phyloP scores from a whole-genome alignment of 1,140 invertebrate genomes.

The Achroia grisella region DNA sequence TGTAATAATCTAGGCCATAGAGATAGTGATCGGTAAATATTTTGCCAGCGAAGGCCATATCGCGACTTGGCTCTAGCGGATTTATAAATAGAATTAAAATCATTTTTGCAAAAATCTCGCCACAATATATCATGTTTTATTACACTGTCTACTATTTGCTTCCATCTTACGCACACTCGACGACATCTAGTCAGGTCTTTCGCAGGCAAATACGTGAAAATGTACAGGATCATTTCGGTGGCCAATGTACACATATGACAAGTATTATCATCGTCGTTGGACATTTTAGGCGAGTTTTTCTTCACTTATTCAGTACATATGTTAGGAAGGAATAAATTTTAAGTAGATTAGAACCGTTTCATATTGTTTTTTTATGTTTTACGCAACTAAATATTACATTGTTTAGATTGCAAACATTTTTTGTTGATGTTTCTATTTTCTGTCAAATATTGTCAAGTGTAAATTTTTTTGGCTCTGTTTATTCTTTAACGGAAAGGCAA shows the following conservation, averaged over 20 bases:
- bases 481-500: too few relatives aligned
- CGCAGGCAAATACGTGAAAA: constrained; percentile 31
- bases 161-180: constrained; percentile 36
- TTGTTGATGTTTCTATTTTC: too few relatives aligned
- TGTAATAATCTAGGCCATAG: constrained; percentile 32
- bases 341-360: not conserved
- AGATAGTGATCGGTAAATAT: constrained; percentile 37
- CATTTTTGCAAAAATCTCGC: constrained; percentile 27
- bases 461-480: too few relatives aligned
- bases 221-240: constrained; percentile 36
- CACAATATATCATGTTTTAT: constrained; percentile 28
- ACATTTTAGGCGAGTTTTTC: not conserved
- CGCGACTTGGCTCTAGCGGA: constrained; percentile 18
- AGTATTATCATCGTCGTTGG: not conserved
- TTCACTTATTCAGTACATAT: not conserved
- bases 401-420: too few relatives aligned
- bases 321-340: not conserved
- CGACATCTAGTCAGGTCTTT: constrained; percentile 36
- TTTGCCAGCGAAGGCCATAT: constrained; percentile 20
- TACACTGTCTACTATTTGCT: constrained; percentile 31
- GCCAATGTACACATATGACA: constrained; percentile 18
- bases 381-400: not conserved
- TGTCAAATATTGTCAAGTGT: too few relatives aligned
- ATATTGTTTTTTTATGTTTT: not conserved
- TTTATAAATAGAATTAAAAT: constrained; percentile 28